phyloP scores from a whole-genome alignment of 2,113 vertebrate species.

The Machaerirhynchus nigripectus region DNA sequence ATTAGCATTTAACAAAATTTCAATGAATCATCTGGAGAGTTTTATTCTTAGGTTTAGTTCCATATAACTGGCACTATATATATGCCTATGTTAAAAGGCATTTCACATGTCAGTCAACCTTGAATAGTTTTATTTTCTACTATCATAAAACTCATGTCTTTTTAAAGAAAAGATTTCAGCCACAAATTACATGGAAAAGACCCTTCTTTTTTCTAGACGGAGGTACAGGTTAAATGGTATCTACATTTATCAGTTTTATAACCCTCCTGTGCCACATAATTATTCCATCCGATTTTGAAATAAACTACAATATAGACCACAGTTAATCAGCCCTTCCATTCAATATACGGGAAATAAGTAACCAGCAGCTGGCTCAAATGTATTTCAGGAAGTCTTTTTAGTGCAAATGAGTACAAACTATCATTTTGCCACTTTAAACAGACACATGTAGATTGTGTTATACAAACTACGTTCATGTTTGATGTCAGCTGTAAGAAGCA shows the following conservation, averaged over 20 bases:
- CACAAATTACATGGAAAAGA: not conserved
- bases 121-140: not conserved
- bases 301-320: not conserved
- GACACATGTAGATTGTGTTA: not conserved
- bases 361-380: not conserved
- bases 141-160: not conserved
- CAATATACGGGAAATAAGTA: not conserved
- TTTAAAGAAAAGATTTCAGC: not conserved
- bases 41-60: not conserved
- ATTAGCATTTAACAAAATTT: not conserved
- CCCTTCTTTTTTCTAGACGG: not conserved
- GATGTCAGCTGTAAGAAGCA: not conserved
- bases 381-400: not conserved
- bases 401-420: not conserved
- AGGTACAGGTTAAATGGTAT: not conserved
- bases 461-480: not conserved
- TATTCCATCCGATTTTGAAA: not conserved
- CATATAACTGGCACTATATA: not conserved
- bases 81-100: not conserved
- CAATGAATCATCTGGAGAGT: not conserved
- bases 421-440: not conserved
- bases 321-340: not conserved
- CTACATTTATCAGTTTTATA: not conserved
- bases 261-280: not conserved
- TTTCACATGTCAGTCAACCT: not conserved